Evolutionary conservation across 2,113 vertebrate genomes (phyloP).

Genomic region (Upupa epops): DNA sequence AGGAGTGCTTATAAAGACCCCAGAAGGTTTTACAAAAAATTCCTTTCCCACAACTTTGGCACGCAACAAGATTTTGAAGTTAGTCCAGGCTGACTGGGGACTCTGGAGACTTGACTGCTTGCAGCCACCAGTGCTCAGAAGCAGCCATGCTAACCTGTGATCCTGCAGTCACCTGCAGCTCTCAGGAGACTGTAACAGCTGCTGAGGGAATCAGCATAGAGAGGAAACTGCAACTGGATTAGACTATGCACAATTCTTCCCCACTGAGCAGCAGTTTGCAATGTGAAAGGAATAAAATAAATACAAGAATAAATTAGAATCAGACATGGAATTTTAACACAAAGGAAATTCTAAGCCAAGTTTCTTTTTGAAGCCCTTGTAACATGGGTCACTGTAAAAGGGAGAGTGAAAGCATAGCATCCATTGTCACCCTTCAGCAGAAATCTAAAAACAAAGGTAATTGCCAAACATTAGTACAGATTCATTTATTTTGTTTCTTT

Average conservation of each 20-base stretch:
- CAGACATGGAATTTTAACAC: not conserved
- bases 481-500: not conserved
- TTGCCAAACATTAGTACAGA: not conserved
- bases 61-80: not conserved
- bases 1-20: not conserved
- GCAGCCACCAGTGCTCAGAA: fast-evolving
- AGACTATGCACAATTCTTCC: not conserved
- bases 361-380: not conserved
- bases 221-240: constrained; percentile 2
- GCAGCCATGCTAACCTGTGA: fast-evolving
- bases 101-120: not conserved
- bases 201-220: not conserved
- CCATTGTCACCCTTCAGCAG: not conserved
- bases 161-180: not conserved
- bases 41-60: not conserved
- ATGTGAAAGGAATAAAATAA: not conserved
- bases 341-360: not conserved
- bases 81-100: not conserved
- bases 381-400: not conserved
- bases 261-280: not conserved
- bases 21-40: not conserved
- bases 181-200: not conserved
- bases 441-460: not conserved
- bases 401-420: not conserved
- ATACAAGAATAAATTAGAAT: too few species aligned